These are phyloP conservation scores for Miniopterus natalensis DNA, from an alignment of 2,113 vertebrate species.

Conservation along the genomic window DNA sequence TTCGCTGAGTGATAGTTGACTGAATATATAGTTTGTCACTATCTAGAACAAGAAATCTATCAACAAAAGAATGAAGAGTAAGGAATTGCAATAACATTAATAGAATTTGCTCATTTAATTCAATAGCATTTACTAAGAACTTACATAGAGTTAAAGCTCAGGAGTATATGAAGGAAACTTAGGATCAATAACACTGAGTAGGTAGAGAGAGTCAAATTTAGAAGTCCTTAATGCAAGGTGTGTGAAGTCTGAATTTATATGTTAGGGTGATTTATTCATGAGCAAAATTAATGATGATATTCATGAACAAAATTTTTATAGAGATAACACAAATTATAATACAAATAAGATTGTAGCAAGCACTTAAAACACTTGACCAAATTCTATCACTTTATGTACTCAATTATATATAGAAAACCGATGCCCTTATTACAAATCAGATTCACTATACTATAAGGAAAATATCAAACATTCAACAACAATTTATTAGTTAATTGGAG, in stretches of 20 bases:
- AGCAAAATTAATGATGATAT: conserved; percentile 8
- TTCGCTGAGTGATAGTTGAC: not conserved
- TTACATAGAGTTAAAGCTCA: not conserved
- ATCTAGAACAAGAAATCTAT: not conserved
- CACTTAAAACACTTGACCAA: not conserved
- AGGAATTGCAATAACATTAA: not conserved
- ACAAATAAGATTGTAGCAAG: not conserved
- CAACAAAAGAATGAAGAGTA: not conserved
- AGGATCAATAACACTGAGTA: not conserved
- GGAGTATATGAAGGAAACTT: not conserved
- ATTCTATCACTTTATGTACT: not conserved
- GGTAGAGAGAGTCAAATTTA: not conserved
- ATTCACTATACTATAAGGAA: not conserved
- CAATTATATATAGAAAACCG: not conserved
- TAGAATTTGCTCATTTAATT: not conserved
- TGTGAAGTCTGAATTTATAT: not conserved
- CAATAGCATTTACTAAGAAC: not conserved
- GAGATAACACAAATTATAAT: not conserved
- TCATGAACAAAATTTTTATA: not conserved
- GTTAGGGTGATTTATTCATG: not conserved
- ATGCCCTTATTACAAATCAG: not conserved
- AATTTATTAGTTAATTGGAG: not conserved
- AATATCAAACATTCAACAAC: not conserved
- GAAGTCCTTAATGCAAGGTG: not conserved
- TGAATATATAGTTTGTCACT: not conserved